Evolutionary conservation across 2,113 vertebrate species (phyloP), one percentile per base, ranked within the genome.

Genomic region (Bos taurus): DNA sequence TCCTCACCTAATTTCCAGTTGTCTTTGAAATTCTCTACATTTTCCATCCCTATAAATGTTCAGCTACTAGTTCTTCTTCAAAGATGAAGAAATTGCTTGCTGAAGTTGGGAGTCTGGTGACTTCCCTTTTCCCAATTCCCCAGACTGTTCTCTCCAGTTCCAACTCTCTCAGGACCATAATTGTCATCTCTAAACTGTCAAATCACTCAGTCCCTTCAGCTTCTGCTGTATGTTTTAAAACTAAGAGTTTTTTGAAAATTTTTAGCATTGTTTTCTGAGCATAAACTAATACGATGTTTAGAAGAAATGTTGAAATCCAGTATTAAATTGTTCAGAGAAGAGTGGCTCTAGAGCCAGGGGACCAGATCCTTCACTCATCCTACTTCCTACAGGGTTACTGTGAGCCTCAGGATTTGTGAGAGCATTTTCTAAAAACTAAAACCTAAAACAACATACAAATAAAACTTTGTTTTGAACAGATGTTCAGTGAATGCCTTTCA

Each of bases 311-410:
- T 4, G 33, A 67, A n/a, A 19, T 67, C 16, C 33, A 67, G 2
- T 67, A 3, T n/a, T 67, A 67, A 1, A n/a, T 0, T 9, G 30
- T 64, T 8, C 62, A 64, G 0, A 33, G 0, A 64, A 64, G 59
- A 60, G 62, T 17, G 30, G 3, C 7, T 33, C 6, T 33, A 33
- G 28, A 62, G 28, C 28, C 60, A 15, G 13, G 28, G 60, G 28
- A 62, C 1, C 60, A 62, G 60, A 7, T 62, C 15, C 14, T 0
- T 16, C 30, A 64, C 60, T 64, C 60, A 64, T 64, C 30, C 60
- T 64, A 3, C 60, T 64, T 62, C 60, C 13, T 7, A 62, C 28
- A 62, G 60, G 60, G 30, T 7, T 17, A 16, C 62, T 64, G 62
- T 64, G 62, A 64, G 62, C 30, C 15, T 64, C 62, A 64, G 62